phyloP scores from a whole-genome alignment of 2,797 vertebrate species.

The Ctenopoma kingsleyae region DNA sequence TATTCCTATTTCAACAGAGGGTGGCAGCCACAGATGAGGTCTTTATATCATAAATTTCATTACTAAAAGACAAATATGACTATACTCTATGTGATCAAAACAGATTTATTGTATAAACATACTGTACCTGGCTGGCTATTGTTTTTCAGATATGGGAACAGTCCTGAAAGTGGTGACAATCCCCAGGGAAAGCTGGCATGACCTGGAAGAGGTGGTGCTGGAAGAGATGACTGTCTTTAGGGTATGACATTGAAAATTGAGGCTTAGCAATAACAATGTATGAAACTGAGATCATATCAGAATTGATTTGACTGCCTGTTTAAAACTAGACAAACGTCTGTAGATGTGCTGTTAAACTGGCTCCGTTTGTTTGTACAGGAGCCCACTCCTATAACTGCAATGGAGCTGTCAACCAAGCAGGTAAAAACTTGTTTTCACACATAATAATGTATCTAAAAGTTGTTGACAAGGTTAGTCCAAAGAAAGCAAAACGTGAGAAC shows the following conservation, averaged over 20 bases:
- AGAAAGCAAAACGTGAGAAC: background rate
- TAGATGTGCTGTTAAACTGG: slow-evolving; percentile 22
- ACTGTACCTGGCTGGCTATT: background rate
- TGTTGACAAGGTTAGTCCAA: slow-evolving; percentile 35
- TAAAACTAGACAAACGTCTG: slow-evolving; percentile 12
- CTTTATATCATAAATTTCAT: background rate
- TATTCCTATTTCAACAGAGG: no score
- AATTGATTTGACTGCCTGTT: background rate
- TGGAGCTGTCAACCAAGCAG: slow-evolving; percentile 99
- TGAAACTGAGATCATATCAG: background rate
- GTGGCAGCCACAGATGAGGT: no score
- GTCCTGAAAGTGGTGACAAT: slow-evolving; percentile 98
- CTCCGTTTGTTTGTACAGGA: slow-evolving; percentile 84
- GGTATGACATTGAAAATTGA: slow-evolving; percentile 76
- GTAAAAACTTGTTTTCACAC: slow-evolving; percentile 67
- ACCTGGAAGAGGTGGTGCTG: slow-evolving; percentile 97
- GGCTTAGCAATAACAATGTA: background rate
- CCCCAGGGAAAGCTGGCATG: slow-evolving; percentile 97
- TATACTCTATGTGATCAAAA: background rate
- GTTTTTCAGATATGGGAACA: slow-evolving; percentile 91
- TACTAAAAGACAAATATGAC: background rate
- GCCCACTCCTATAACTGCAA: slow-evolving; percentile 91
- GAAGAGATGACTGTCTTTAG: slow-evolving; percentile 98
- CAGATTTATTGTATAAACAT: background rate
- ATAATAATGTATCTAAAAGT: slow-evolving; percentile 24